Base-by-base conservation (phyloP, 2,113 vertebrate species). In the Pachyramphus minor region DNA sequence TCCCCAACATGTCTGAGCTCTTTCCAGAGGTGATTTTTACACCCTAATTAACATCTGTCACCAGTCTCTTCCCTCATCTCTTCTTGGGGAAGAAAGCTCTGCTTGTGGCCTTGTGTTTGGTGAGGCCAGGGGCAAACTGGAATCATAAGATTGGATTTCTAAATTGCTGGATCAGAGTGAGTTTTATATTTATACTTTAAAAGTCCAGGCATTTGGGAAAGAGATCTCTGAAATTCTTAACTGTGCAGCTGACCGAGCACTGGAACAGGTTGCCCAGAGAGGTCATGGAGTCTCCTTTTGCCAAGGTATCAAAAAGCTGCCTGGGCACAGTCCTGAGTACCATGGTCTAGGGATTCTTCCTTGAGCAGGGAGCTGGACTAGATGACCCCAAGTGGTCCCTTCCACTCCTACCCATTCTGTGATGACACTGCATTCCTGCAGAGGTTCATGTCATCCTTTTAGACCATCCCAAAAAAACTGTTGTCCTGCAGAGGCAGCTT, bases 1-100 rank as follows among this genome's bases (percentile, higher is more conserved):
- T 86, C 86, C 86, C n/a, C 5, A 8, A 59, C 76, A 23, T 11
- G 71, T 89, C 80, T 94, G 90, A 89, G 58, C 66, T 64, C 68
- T 67, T 97, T 81, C 85, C 95, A 92, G 47, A 71, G 79, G 39
- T 85, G 52, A 58, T 89, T 84, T 95, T 91, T 79, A 23, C 63
- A 76, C n/a, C 17, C 21, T 62, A 89, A 92, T 92, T 92, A 96
- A 68, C 49, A 62, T 84, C 90, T 90, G 77, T 93, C 92, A 87
- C 76, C 83, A 60, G 24, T 12, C 37, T 82, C 44, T 88, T 91
- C 5, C 8, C 39, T 96, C 79, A 31, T 79, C 63, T 85, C 62
- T 41, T 68, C 90, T 5, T 37, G 44, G n/a, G 68, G 44, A 74
- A 84, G 88, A 74, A 78, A 92, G n/a, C 27, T 93, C n/a, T 5